These are phyloP conservation scores for Brachionichthys hirsutus DNA, from an alignment of 2,113 vertebrate species.

Conservation along the genomic window DNA sequence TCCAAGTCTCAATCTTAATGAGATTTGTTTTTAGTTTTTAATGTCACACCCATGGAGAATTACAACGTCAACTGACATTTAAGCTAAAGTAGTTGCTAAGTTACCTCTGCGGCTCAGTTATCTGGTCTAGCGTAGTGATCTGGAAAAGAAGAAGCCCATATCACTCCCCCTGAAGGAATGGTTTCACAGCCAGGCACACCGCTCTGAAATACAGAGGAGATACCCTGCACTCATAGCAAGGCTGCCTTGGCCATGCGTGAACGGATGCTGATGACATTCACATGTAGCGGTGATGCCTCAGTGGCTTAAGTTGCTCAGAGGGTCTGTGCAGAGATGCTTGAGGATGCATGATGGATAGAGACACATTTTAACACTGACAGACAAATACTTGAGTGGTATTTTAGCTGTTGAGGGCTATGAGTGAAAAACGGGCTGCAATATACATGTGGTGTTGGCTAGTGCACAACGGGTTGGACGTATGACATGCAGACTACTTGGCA, in stretches of 20 bases:
- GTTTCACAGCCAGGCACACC: slow-evolving; percentile 43
- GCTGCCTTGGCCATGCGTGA: slow-evolving; percentile 60
- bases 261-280: slow-evolving; percentile 73
- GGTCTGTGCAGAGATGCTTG: slow-evolving; percentile 35
- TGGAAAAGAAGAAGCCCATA: slow-evolving; percentile 47
- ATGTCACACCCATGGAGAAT: slow-evolving; percentile 6
- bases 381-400: slow-evolving; percentile 39
- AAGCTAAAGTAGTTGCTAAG: slow-evolving; percentile 16
- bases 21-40: slow-evolving; percentile 3
- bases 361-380: slow-evolving; percentile 36
- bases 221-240: slow-evolving; percentile 31
- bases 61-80: slow-evolving; percentile 16
- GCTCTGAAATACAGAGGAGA: slow-evolving; percentile 45
- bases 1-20: neutral
- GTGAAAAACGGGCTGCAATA: slow-evolving; percentile 10
- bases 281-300: slow-evolving; percentile 64
- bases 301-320: slow-evolving; percentile 42
- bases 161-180: slow-evolving; percentile 36
- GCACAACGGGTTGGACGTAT: neutral
- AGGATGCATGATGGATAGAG: slow-evolving; percentile 33
- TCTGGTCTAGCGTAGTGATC: slow-evolving; percentile 37
- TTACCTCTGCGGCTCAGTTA: slow-evolving; percentile 28
- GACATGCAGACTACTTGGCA: neutral
- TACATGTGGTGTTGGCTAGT: neutral
- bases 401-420: slow-evolving; percentile 9